phyloP scores from a whole-genome alignment of 2,797 vertebrate species.

The Euthynnus affinis region DNA sequence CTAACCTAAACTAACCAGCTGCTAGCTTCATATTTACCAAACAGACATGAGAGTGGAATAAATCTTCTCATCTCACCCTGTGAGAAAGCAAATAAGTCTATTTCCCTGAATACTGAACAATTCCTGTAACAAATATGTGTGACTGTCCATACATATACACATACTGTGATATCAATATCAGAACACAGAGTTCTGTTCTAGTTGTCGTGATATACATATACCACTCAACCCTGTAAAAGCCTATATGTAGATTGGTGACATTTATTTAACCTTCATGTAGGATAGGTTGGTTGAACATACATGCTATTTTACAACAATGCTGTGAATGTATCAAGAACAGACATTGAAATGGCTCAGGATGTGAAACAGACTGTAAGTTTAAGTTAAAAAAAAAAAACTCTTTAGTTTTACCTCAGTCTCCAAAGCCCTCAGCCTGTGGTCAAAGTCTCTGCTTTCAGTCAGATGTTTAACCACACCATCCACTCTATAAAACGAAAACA shows the following conservation, averaged over 20 bases:
- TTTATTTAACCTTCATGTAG: constrained; percentile 1
- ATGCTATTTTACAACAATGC: neutral
- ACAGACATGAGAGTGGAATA: too few species aligned
- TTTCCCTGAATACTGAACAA: too few species aligned
- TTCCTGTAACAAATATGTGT: neutral
- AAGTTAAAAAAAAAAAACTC: neutral
- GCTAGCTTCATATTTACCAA: too few species aligned
- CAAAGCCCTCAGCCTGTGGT: constrained; percentile 87
- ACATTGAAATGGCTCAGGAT: neutral
- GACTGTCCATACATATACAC: neutral
- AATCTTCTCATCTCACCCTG: neutral
- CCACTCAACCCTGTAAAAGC: neutral
- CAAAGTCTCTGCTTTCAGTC: constrained; percentile 86
- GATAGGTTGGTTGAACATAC: neutral
- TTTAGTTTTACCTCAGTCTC: constrained; percentile 86
- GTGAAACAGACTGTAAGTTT: neutral
- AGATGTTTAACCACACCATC: constrained; percentile 88
- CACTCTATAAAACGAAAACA: constrained; percentile 57
- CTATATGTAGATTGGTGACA: constrained; percentile 12
- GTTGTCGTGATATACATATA: neutral
- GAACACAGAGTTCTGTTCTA: constrained; percentile 2
- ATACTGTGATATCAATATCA: neutral
- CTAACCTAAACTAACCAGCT: neutral
- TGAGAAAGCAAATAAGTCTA: neutral
- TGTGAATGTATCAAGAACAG: neutral